Evolutionary conservation across 1,140 invertebrate species (phyloP).

Genomic region (Drosophila bocki): DNA sequence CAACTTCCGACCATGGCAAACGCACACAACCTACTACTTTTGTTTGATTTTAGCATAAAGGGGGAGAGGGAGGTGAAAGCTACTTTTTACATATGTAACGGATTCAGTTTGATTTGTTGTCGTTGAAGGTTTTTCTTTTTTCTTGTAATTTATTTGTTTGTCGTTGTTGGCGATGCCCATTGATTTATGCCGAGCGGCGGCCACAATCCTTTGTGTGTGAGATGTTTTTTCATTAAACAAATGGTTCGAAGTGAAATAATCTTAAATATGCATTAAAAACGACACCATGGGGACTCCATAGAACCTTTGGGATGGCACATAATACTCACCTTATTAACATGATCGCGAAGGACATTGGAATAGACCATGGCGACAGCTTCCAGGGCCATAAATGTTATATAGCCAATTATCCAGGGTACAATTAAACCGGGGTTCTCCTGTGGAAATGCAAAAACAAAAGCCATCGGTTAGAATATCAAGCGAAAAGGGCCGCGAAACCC

Average conservation of each 20-base stretch:
- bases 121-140: slow-evolving; percentile 41
- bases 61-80: slow-evolving; percentile 15
- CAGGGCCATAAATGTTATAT: slow-evolving; percentile 90
- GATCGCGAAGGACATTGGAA: slow-evolving; percentile 91
- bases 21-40: slow-evolving; percentile 38
- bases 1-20: slow-evolving; percentile 49
- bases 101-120: slow-evolving; percentile 59
- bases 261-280: slow-evolving; percentile 69
- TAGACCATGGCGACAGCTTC: slow-evolving; percentile 91
- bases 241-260: slow-evolving; percentile 44
- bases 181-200: slow-evolving; percentile 65
- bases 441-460: slow-evolving; percentile 16
- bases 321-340: slow-evolving; percentile 89
- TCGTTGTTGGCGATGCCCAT: slow-evolving; percentile 51
- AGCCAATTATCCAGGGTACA: slow-evolving; percentile 90
- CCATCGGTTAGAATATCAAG: slow-evolving; percentile 9
- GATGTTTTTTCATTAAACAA: slow-evolving; percentile 64
- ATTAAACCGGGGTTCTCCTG: slow-evolving; percentile 90
- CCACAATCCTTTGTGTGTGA: slow-evolving; percentile 23
- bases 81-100: slow-evolving; percentile 77
- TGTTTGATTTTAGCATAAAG: slow-evolving; percentile 68
- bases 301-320: slow-evolving; percentile 5
- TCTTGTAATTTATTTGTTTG: slow-evolving; percentile 79
- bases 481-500: slow-evolving; percentile 4
- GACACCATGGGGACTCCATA: neutral